These are phyloP conservation scores for Drosophila serrata DNA, from an alignment of 1,140 invertebrate species.

Conservation along the genomic window DNA sequence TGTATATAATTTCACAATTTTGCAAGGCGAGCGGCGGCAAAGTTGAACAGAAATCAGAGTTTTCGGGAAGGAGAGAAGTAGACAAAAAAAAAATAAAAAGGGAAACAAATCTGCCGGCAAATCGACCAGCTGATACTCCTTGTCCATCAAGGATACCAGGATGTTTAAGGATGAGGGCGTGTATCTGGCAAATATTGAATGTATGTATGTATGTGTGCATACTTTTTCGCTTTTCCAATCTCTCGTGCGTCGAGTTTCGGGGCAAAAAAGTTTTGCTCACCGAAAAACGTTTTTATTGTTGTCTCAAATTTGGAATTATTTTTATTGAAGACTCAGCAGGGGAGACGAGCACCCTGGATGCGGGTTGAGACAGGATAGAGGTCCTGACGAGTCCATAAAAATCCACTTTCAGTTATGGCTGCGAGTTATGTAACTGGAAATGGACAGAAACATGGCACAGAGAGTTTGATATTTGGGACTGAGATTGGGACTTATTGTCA, in stretches of 20 bases:
- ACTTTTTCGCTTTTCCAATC: slow-evolving; percentile 37
- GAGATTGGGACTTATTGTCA: slow-evolving; percentile 44
- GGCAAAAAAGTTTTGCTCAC: slow-evolving; percentile 19
- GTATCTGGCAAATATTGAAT: not conserved
- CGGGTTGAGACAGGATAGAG: not conserved
- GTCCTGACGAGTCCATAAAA: slow-evolving; percentile 55
- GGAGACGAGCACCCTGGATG: not conserved
- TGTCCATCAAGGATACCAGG: not conserved
- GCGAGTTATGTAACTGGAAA: slow-evolving; percentile 33
- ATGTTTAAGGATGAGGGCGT: not conserved
- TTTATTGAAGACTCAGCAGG: slow-evolving; percentile 58
- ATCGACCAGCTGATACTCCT: slow-evolving; percentile 23
- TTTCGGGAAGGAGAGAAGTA: no score
- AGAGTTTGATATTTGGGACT: not conserved
- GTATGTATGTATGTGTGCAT: no score
- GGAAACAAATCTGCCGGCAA: slow-evolving; percentile 14
- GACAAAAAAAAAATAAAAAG: not conserved
- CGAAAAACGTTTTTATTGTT: slow-evolving; percentile 65
- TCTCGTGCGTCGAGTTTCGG: slow-evolving; percentile 6
- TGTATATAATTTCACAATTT: slow-evolving; percentile 67
- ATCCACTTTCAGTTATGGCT: slow-evolving; percentile 49
- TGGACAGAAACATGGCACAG: not conserved
- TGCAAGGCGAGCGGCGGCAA: slow-evolving; percentile 9
- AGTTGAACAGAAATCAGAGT: slow-evolving; percentile 8
- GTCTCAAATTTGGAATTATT: slow-evolving; percentile 77